A percentile compares a stretch with the other conserved stretches of the same genome.
phyloP scores from a whole-genome alignment of 2,888 invertebrate species.

The Prenolepis imparis region DNA sequence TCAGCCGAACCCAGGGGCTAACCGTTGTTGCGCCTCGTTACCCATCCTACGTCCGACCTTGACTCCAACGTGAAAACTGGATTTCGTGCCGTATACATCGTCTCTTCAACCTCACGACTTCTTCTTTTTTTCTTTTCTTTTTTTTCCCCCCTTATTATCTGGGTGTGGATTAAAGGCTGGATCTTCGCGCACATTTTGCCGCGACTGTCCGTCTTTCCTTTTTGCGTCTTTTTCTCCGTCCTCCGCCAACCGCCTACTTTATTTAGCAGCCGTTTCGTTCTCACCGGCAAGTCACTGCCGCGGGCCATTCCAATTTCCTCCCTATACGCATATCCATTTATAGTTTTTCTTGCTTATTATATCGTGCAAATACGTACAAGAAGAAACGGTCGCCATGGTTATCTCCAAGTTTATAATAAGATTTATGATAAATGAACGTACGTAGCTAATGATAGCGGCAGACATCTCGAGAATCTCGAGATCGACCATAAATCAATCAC shows the following conservation, averaged over 20 bases:
- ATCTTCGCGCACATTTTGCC: constrained; percentile 67
- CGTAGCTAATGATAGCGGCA: neutral
- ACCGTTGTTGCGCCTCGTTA: constrained; percentile 77
- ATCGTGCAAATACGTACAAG: constrained; percentile 61
- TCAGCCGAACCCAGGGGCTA: constrained; percentile 65
- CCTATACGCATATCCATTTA: constrained; percentile 62
- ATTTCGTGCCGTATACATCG: constrained; percentile 71
- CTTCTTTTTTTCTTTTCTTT: constrained; percentile 18
- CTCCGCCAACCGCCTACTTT: constrained; percentile 46
- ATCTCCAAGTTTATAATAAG: neutral
- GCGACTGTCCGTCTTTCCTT: constrained; percentile 55
- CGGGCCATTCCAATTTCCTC: constrained; percentile 79
- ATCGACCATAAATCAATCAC: neutral
- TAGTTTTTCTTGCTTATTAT: constrained; percentile 61
- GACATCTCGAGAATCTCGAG: constrained; percentile 15
- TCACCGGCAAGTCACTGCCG: constrained; percentile 64
- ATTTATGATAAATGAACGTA: constrained; percentile 13
- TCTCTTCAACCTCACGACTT: constrained; percentile 51
- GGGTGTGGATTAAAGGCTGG: constrained; percentile 71
- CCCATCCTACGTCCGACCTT: constrained; percentile 76
- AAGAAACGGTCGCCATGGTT: constrained; percentile 1
- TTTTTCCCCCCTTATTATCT: constrained; percentile 35
- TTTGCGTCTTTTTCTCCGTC: constrained; percentile 35
- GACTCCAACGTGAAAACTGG: constrained; percentile 74
- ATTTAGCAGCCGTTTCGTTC: constrained; percentile 66